Percentiles rank a stretch among this genome's conserved stretches.
These are phyloP conservation scores for Scatophagus argus DNA, from an alignment of 2,113 vertebrate species.

Conservation along the genomic window DNA sequence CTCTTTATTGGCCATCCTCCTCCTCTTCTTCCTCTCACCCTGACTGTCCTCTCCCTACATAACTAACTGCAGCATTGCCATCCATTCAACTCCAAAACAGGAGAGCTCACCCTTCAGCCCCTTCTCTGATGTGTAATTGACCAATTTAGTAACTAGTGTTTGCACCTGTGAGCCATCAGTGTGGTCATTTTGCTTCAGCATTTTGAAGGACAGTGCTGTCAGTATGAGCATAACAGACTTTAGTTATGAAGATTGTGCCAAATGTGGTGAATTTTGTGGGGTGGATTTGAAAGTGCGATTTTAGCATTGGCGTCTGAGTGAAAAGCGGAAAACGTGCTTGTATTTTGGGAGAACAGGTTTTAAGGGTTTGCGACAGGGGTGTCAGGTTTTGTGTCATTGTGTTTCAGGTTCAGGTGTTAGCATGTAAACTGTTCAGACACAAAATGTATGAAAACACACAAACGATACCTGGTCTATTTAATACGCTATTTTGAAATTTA, in stretches of 20 bases:
- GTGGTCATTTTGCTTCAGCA: constrained; percentile 29
- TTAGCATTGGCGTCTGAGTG: constrained; percentile 30
- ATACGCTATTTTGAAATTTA: background rate
- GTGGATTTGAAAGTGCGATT: constrained; percentile 8
- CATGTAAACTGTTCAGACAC: constrained; percentile 15
- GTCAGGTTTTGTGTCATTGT: constrained; percentile 34
- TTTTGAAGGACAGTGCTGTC: constrained; percentile 45
- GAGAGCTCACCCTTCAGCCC: constrained; percentile 47
- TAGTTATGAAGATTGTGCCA: constrained; percentile 43
- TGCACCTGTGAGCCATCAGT: constrained; percentile 67
- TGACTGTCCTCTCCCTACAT: background rate
- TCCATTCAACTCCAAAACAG: constrained; percentile 47
- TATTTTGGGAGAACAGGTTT: constrained; percentile 35
- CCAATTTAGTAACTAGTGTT: constrained; percentile 65
- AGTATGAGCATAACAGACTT: constrained; percentile 37
- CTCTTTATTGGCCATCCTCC: background rate
- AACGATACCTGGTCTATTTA: background rate
- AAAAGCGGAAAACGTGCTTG: constrained; percentile 39
- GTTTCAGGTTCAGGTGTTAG: constrained; percentile 27
- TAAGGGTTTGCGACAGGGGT: constrained; percentile 35
- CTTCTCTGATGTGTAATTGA: constrained; percentile 55
- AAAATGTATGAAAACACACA: background rate
- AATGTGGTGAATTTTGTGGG: constrained; percentile 29
- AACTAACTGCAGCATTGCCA: background rate
- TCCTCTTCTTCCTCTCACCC: constrained; percentile 2